phyloP scores from a whole-genome alignment of 2,797 vertebrate genomes.

The Lindbergichthys nudifrons region DNA sequence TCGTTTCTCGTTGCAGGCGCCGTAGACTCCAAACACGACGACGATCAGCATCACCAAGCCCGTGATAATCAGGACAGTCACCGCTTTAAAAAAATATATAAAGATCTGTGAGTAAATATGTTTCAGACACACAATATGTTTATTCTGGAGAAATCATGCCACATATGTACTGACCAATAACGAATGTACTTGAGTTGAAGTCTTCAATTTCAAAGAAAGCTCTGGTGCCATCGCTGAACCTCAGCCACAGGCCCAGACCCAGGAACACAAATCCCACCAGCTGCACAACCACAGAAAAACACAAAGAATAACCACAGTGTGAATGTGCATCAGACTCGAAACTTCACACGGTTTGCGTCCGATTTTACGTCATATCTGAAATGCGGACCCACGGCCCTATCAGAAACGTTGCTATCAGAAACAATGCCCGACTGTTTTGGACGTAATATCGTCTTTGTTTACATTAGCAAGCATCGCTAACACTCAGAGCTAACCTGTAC shows the following conservation, averaged over 20 bases:
- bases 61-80: conserved; percentile 66
- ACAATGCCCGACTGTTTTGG: too few species aligned
- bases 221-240: conserved; percentile 67
- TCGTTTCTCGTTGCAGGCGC: conserved; percentile 70
- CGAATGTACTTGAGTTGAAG: conserved; percentile 66
- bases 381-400: too few species aligned
- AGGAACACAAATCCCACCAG: conserved; percentile 69
- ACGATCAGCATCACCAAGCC: conserved; percentile 73
- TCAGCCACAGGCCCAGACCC: conserved; percentile 74
- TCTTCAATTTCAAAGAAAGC: conserved; percentile 50
- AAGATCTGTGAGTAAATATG: not conserved
- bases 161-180: conserved; percentile 56
- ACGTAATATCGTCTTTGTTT: too few species aligned
- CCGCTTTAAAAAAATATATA: conserved; percentile 61
- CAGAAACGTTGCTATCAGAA: too few species aligned
- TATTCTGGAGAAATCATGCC: not conserved
- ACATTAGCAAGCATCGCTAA: too few species aligned
- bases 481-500: too few species aligned
- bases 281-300: conserved; percentile 48
- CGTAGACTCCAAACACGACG: conserved; percentile 70
- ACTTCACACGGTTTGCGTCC: too few species aligned
- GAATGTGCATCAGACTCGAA: too few species aligned
- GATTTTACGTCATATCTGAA: too few species aligned
- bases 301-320: not conserved
- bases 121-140: rapidly evolving